Percentiles rank a stretch among this genome's conserved stretches.
Evolutionary conservation across 2,113 vertebrate genomes (phyloP).

Genomic region (Crotophaga sulcirostris): DNA sequence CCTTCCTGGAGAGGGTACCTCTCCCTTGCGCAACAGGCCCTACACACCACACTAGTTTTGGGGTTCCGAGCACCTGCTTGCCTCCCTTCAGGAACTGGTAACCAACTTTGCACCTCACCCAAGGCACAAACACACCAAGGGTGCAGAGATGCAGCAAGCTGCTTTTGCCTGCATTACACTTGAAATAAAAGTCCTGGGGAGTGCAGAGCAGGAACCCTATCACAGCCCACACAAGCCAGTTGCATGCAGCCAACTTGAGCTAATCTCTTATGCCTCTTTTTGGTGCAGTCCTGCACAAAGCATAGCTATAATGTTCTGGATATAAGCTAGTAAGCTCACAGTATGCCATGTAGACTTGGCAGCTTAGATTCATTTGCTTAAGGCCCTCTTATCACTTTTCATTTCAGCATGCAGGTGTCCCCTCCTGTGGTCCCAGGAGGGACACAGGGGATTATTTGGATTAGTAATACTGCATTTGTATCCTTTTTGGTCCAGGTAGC

Average conservation of each 20-base stretch:
- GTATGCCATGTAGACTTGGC: background rate
- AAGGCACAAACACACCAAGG: background rate
- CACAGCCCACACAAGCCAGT: background rate
- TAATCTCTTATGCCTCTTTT: background rate
- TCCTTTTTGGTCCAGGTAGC: background rate
- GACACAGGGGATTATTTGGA: background rate
- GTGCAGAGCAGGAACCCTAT: background rate
- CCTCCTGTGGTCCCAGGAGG: background rate
- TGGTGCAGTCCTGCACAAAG: background rate
- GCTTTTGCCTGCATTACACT: background rate
- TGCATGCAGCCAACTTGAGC: accelerated
- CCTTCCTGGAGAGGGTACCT: background rate
- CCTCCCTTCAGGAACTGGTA: background rate
- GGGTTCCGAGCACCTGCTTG: background rate
- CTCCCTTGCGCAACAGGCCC: background rate
- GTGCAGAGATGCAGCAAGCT: background rate
- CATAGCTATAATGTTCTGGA: background rate
- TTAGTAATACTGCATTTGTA: background rate
- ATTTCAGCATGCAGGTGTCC: background rate
- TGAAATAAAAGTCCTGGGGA: background rate
- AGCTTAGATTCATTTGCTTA: background rate
- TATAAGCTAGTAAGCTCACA: background rate
- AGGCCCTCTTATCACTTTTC: background rate
- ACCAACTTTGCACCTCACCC: background rate
- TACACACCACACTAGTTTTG: background rate